phyloP scores from a whole-genome alignment of 2,113 vertebrate species.

The Lepisosteus oculatus region DNA sequence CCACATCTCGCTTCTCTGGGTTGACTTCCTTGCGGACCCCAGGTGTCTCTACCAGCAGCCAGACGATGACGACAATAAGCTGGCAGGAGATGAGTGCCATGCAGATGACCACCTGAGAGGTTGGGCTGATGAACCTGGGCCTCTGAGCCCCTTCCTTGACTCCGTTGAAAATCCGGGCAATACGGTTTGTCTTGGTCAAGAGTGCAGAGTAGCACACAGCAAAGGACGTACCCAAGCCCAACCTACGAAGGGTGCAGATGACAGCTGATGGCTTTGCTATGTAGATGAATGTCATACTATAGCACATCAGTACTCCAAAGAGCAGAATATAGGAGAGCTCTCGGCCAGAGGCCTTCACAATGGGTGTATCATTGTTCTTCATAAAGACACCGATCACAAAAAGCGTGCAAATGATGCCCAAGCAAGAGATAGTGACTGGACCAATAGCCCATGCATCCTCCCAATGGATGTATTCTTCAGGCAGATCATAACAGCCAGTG shows the following conservation, averaged over 20 bases:
- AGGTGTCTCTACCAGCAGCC: constrained; percentile 88
- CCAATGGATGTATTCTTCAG: constrained; percentile 95
- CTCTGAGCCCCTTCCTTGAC: constrained; percentile 90
- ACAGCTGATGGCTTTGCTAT: constrained; percentile 86
- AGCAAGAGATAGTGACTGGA: constrained; percentile 87
- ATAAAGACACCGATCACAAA: constrained; percentile 86
- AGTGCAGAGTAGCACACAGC: constrained; percentile 95
- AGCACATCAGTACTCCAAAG: constrained; percentile 90
- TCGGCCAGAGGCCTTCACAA: constrained; percentile 93
- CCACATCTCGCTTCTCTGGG: constrained; percentile 85
- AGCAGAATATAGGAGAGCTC: constrained; percentile 96
- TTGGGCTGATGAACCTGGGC: constrained; percentile 91
- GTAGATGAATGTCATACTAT: constrained; percentile 96
- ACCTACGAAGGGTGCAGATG: constrained; percentile 85
- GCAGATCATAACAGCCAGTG: constrained; percentile 87
- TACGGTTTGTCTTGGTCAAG: constrained; percentile 96
- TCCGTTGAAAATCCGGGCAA: constrained; percentile 91
- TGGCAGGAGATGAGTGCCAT: constrained; percentile 92
- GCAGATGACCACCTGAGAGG: constrained; percentile 93
- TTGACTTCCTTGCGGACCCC: constrained; percentile 89
- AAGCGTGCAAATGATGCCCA: constrained; percentile 88
- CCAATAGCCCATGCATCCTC: constrained; percentile 92
- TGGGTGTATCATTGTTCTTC: constrained; percentile 86
- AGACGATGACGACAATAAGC: constrained; percentile 86
- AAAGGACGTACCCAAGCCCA: constrained; percentile 90